Evolutionary conservation across 2,113 vertebrate genomes (phyloP), one percentile per base, ranked within the genome.

Genomic region (Hippocampus comes): DNA sequence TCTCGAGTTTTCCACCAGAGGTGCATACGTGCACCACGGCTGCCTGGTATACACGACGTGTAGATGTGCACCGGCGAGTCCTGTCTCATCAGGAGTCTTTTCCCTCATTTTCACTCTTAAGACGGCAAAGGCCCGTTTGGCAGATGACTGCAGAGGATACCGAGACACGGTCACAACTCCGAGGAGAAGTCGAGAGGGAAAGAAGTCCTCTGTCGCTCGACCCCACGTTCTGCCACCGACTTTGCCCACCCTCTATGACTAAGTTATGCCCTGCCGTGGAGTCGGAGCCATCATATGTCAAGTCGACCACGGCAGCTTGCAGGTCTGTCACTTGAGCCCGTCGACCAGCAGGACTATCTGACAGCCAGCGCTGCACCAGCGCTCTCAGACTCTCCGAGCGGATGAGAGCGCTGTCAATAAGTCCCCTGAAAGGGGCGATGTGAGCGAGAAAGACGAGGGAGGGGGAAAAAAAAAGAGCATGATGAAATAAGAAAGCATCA

Each of bases 211-310:
- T n/a, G 17, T 56, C 3, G 9, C 20, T n/a, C 23, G 9, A 25
- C 56, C 67, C 64, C 48, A 7, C 48, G 18, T 72, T 86, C 92
- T 92, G 93, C 94, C 92, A 92, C 61, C 95, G 90, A 91, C 93
- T 94, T 91, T 95, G 94, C 79, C 94, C 94, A 25, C 92, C 94
- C 71, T 95, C 94, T 71, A 94, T 95, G 92, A 94, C 94, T 93
- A 95, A 94, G 88, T 95, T 96, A 82, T 95, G 95, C 85, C 94
- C 95, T n/a, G 94, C 95, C 94, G 94, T 93, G 89, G 94, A 94
- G 86, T 94, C 92, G 0, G 93, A 94, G 82, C 90, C 93, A 74
- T 95, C 94, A 4, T 90, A 94, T 90, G 94, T 93, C 93, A 95
- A 90, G 75, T 91, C 93, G 88, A 95, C 91, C 15, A 93, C 87